A percentile compares a stretch with the other conserved stretches of the same genome.
Evolutionary conservation across 2,888 invertebrate species (phyloP).

Genomic region (Cylindroiulus punctatus): DNA sequence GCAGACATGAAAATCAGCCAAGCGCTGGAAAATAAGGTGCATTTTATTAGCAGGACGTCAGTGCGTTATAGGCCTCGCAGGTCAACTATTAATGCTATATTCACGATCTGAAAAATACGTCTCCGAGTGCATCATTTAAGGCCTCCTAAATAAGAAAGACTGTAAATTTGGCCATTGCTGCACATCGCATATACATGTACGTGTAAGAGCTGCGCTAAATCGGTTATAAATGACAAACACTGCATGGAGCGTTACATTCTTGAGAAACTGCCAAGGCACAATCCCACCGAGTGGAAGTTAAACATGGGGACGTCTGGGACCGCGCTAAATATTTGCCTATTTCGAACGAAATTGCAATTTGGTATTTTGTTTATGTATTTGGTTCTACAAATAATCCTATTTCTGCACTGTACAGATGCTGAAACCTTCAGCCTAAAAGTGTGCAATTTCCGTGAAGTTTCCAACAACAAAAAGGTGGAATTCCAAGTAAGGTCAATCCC

Average conservation of each 20-base stretch:
- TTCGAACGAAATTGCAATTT: not conserved
- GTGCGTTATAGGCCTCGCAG: not conserved
- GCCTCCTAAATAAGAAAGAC: not conserved
- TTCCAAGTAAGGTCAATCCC: not conserved
- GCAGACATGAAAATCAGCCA: not conserved
- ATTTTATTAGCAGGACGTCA: not conserved
- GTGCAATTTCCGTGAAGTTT: not conserved
- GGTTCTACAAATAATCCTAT: not conserved
- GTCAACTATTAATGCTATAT: not conserved
- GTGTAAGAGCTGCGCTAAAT: not conserved
- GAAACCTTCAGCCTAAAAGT: not conserved
- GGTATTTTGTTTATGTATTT: not conserved
- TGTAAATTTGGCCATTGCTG: not conserved
- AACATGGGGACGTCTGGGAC: not conserved
- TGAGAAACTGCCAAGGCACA: not conserved
- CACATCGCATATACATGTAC: not conserved
- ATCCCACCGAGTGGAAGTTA: not conserved
- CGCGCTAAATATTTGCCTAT: not conserved
- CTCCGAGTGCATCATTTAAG: not conserved
- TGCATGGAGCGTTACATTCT: conserved; percentile 24
- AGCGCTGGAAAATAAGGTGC: conserved; percentile 19
- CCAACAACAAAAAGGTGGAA: not conserved
- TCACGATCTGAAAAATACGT: not conserved
- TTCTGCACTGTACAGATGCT: not conserved
- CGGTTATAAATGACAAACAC: conserved; percentile 10